Evolutionary conservation across 2,888 invertebrate genomes (phyloP).

Genomic region (Stegophylla sp.): DNA sequence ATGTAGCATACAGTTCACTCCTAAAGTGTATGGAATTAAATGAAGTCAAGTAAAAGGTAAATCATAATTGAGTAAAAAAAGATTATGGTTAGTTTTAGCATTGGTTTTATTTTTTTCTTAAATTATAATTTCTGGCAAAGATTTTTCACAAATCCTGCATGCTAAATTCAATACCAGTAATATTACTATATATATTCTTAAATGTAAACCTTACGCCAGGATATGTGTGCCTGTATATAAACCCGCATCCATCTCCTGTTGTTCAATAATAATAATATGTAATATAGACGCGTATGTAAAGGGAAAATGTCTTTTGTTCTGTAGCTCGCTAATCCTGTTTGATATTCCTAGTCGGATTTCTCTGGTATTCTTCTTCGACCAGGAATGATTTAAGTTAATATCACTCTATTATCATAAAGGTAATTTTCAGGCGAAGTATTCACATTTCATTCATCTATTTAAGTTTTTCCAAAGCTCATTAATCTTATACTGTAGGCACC

Average conservation of each 20-base stretch:
- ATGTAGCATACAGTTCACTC: not conserved
- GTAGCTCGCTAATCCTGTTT: conserved; percentile 44
- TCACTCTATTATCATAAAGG: not conserved
- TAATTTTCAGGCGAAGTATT: conserved; percentile 3
- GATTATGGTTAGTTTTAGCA: too few relatives aligned
- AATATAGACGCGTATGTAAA: conserved; percentile 16
- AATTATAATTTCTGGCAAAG: not conserved
- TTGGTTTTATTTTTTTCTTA: not conserved
- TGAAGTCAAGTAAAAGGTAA: not conserved
- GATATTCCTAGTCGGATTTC: conserved; percentile 42
- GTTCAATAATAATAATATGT: too few relatives aligned
- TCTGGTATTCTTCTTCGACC: not conserved
- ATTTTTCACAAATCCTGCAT: conserved; percentile 10
- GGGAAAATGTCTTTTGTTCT: conserved; percentile 40
- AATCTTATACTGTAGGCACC: not conserved
- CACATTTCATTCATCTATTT: too few relatives aligned
- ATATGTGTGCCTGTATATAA: conserved; percentile 14
- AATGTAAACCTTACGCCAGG: conserved; percentile 7
- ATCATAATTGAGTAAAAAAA: not conserved
- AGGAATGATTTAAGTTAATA: conserved; percentile 19
- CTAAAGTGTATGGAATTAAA: not conserved
- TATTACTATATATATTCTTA: conserved; percentile 45
- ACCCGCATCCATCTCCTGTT: conserved; percentile 39
- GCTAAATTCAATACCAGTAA: conserved; percentile 38
- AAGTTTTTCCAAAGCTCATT: not conserved